phyloP scores from a whole-genome alignment of 1,140 invertebrate species.

The Calephelis virginiensis region DNA sequence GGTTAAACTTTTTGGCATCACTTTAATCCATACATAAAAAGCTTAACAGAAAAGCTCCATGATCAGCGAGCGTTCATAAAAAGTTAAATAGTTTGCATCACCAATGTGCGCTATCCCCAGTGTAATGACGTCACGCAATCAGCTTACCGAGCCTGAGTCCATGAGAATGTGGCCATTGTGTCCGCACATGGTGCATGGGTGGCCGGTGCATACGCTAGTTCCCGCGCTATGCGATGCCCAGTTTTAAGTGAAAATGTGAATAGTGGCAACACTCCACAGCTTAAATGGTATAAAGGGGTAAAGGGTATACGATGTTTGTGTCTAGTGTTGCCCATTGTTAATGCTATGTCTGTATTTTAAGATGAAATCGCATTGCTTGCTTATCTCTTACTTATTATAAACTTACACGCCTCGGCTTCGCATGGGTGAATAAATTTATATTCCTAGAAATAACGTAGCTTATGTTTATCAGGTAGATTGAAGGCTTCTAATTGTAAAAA shows the following conservation, averaged over 20 bases:
- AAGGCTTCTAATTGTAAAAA: too few species aligned
- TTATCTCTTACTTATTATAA: too few species aligned
- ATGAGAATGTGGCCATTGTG: slow-evolving; percentile 80
- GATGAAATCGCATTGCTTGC: neutral
- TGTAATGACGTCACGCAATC: slow-evolving; percentile 76
- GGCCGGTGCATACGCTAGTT: slow-evolving; percentile 58
- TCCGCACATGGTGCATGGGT: slow-evolving; percentile 74
- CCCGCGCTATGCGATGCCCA: slow-evolving; percentile 50
- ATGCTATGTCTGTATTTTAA: slow-evolving; percentile 12
- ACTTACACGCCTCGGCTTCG: too few species aligned
- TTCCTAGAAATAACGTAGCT: too few species aligned
- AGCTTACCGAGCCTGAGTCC: slow-evolving; percentile 72
- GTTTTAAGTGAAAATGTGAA: slow-evolving; percentile 48
- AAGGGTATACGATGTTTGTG: slow-evolving; percentile 15
- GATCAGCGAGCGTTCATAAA: slow-evolving; percentile 33
- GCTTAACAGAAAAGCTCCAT: slow-evolving; percentile 10
- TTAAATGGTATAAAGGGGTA: slow-evolving; percentile 47
- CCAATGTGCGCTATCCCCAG: slow-evolving; percentile 50
- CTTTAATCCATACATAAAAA: neutral
- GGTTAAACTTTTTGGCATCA: neutral
- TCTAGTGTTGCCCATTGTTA: neutral
- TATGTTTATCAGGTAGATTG: too few species aligned
- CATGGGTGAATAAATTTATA: too few species aligned
- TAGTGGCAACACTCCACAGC: slow-evolving; percentile 42
- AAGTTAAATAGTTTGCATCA: slow-evolving; percentile 38